Evolutionary conservation across 2,888 invertebrate species (phyloP), one percentile per base, ranked within the genome.

Genomic region (Leptogaster cylindrica): DNA sequence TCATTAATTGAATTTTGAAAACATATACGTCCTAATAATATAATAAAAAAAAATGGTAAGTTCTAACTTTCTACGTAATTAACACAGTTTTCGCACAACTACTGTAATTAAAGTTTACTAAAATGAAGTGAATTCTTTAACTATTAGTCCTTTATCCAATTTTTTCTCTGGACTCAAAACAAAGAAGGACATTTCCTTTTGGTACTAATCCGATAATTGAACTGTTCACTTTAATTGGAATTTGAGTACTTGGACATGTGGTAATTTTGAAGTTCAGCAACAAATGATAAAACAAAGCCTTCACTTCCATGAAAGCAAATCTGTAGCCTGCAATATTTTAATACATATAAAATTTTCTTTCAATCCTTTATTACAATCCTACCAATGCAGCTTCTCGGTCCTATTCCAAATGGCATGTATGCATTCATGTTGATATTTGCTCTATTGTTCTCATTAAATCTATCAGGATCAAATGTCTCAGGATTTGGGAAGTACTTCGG

Each of bases 301-400:
- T 71, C 10, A 64, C 31, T 46, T 69, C 65, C 64, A 71, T 58
- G 8, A 71, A n/a, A 16, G 69, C 69, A 70, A 69, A 69, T 28
- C 68, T 44, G 3, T 61, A 61, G 4, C 67, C 70, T 68, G 23
- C 5, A 44, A 36, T 28, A n/a, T 36, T 65, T 48, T n/a, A 44
- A 27, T 28, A 28, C 18, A 5, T 14, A 10, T 10, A 3, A n/a
- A n/a, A n/a, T 5, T 52, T 33, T n/a, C n/a, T n/a, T n/a, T n/a
- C n/a, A n/a, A n/a, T n/a, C n/a, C n/a, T n/a, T n/a, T n/a, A n/a
- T n/a, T 48, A 44, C 61, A 5, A 39, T 39, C 31, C 8, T 67
- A 79, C 87, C 88, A 61, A 88, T 85, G 72, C 88, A 88, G 73
- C 83, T 86, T 66, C 88, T 82, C 1, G 85, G 87, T 3, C 88